Evolutionary conservation across 2,797 vertebrate genomes (phyloP).

Genomic region (Sebastes nivosus): DNA sequence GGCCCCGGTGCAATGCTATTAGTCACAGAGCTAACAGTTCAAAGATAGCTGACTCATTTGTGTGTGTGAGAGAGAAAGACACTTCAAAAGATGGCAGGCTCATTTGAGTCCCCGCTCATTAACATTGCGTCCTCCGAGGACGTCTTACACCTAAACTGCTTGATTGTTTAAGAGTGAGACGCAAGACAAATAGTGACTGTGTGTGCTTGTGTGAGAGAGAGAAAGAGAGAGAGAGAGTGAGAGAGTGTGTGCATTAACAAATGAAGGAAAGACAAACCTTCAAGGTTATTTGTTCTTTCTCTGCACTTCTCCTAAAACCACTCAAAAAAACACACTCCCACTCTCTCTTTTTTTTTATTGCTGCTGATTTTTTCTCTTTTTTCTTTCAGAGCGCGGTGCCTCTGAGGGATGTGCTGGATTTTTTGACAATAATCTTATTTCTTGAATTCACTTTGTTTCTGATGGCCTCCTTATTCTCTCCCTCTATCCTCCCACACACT

Average conservation of each 20-base stretch:
- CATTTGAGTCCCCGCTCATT: conserved; percentile 59
- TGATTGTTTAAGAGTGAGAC: conserved; percentile 59
- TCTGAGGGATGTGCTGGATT: conserved; percentile 9
- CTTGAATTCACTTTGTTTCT: conserved; percentile 5
- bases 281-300: conserved; percentile 51
- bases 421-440: conserved; percentile 20
- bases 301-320: conserved; percentile 18
- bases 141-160: conserved; percentile 43
- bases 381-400: not conserved
- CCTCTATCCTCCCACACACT: not conserved
- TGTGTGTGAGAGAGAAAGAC: conserved; percentile 17
- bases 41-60: conserved; percentile 63
- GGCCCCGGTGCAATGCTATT: conserved; percentile 50
- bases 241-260: conserved; percentile 19
- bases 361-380: not conserved
- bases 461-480: not conserved
- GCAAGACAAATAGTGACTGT: conserved; percentile 6
- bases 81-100: conserved; percentile 63
- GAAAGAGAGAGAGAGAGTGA: not conserved
- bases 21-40: conserved; percentile 65
- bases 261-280: conserved; percentile 45
- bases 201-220: not conserved
- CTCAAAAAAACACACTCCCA: not conserved
- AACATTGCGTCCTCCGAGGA: conserved; percentile 52
- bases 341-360: not conserved